phyloP scores from a whole-genome alignment of 2,113 vertebrate genomes.

The Picathartes gymnocephalus region DNA sequence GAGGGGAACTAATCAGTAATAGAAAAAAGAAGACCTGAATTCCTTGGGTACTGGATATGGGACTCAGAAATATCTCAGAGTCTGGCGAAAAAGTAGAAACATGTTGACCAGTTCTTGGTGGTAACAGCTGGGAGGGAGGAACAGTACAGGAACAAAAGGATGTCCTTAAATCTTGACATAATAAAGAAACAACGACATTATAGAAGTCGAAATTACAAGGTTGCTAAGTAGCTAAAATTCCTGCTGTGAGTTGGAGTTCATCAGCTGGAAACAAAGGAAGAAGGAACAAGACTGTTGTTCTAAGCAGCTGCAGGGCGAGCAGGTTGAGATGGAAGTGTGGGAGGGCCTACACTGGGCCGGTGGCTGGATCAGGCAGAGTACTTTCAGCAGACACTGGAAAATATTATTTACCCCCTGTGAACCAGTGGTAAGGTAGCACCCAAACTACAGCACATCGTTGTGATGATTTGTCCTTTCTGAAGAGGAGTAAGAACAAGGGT shows the following conservation, averaged over 20 bases:
- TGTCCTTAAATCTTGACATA: neutral
- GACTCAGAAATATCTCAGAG: neutral
- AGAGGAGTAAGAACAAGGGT: neutral
- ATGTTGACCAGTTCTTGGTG: neutral
- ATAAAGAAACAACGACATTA: neutral
- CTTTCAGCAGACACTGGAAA: neutral
- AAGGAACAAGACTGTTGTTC: neutral
- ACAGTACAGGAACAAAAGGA: neutral
- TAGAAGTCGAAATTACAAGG: neutral
- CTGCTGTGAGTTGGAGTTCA: neutral
- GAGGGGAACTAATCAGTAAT: neutral
- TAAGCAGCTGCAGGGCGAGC: neutral
- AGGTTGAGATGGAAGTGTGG: neutral
- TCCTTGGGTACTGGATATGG: neutral
- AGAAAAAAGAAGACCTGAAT: neutral
- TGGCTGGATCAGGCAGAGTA: neutral
- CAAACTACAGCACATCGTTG: neutral
- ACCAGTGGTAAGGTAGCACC: neutral
- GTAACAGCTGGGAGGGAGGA: neutral
- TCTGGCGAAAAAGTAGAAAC: neutral
- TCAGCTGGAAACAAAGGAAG: neutral
- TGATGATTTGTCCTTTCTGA: neutral
- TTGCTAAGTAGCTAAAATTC: neutral
- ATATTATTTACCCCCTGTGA: neutral
- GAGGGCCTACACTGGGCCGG: neutral